These are phyloP conservation scores for Andrena minutula DNA, from an alignment of 2,888 invertebrate species.

Conservation along the genomic window DNA sequence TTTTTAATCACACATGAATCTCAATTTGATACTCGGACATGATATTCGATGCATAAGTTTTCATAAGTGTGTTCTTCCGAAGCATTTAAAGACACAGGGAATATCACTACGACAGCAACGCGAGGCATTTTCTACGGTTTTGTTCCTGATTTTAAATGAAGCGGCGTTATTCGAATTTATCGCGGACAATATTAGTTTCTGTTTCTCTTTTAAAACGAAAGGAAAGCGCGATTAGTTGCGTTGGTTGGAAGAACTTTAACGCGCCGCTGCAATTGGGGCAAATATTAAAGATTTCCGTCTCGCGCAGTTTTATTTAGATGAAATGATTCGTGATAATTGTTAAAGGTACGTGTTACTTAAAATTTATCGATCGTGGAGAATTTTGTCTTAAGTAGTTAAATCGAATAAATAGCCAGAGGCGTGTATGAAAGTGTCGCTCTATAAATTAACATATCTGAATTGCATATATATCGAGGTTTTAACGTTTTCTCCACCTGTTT, in stretches of 20 bases:
- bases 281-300: slow-evolving; percentile 32
- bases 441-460: slow-evolving; percentile 37
- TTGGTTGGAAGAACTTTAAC: slow-evolving; percentile 9
- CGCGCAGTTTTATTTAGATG: slow-evolving; percentile 23
- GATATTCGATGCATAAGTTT: slow-evolving; percentile 60
- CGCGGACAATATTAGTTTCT: slow-evolving; percentile 19
- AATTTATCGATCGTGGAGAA: slow-evolving; percentile 12
- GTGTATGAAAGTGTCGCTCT: slow-evolving; percentile 21
- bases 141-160: slow-evolving; percentile 68
- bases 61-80: slow-evolving; percentile 58
- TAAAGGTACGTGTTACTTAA: slow-evolving; percentile 53
- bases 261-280: slow-evolving; percentile 8
- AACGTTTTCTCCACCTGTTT: slow-evolving; percentile 41
- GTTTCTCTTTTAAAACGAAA: background rate
- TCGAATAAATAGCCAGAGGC: slow-evolving; percentile 26
- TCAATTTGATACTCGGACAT: slow-evolving; percentile 71
- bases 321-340: slow-evolving; percentile 23
- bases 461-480: slow-evolving; percentile 36
- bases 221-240: slow-evolving; percentile 6
- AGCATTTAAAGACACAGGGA: slow-evolving; percentile 70
- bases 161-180: slow-evolving; percentile 24
- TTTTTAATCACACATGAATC: slow-evolving; percentile 64
- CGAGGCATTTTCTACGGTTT: slow-evolving; percentile 71
- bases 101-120: slow-evolving; percentile 44
- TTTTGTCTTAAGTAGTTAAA: slow-evolving; percentile 25